Conservation (phyloP, 64 coral and sea anemone genomes). For the Actinia tenebrosa region DNA sequence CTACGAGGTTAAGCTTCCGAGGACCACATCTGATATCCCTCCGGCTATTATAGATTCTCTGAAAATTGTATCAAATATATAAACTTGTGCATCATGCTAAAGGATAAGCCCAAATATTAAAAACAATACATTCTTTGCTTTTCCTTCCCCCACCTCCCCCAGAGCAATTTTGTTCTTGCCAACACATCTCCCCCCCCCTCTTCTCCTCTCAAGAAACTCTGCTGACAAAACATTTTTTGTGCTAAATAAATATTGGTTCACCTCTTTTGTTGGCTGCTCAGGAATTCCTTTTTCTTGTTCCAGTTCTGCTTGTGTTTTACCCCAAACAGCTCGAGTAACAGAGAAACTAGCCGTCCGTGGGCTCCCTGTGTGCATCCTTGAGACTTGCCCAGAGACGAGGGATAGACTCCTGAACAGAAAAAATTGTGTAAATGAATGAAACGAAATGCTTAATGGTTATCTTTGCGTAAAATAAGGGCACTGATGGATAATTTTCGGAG, state of each 20-base stretch:
- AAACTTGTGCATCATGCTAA: background rate
- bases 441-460: background rate
- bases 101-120: too few relatives aligned
- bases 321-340: constrained; percentile 80
- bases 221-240: background rate
- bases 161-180: too few relatives aligned
- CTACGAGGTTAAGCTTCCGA: constrained; percentile 71
- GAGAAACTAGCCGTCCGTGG: constrained; percentile 52
- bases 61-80: background rate
- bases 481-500: background rate
- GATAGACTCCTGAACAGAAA: constrained; percentile 31
- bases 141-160: too few relatives aligned
- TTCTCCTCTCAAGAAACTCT: background rate
- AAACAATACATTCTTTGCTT: too few relatives aligned
- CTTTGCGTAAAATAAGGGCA: too few relatives aligned
- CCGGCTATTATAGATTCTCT: constrained; percentile 53
- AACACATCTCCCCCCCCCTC: too few relatives aligned
- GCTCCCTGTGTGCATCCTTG: constrained; percentile 47
- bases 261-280: constrained; percentile 53
- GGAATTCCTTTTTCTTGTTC: constrained; percentile 76
- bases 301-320: constrained; percentile 64
- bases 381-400: constrained; percentile 9
- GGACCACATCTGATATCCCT: constrained; percentile 75
- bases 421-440: background rate
- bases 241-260: background rate